Percentiles rank a stretch among this genome's conserved stretches.
These are phyloP conservation scores for Zaprionus camerounensis DNA, from an alignment of 1,140 invertebrate genomes.

Conservation along the genomic window DNA sequence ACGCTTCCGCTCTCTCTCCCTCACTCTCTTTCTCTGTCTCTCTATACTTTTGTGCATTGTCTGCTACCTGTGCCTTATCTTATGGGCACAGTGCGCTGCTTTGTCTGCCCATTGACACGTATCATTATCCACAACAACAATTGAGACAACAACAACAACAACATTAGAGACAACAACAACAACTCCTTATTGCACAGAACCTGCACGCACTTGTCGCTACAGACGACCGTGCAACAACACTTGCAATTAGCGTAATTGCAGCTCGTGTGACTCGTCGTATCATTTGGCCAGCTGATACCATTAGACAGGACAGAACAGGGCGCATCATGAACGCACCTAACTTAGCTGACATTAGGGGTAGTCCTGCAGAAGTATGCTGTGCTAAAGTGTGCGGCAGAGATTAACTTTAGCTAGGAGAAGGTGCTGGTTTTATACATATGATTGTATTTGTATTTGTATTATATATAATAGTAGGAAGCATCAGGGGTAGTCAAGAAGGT, in stretches of 20 bases:
- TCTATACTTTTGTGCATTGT: slow-evolving; percentile 12
- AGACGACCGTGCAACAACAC: slow-evolving; percentile 24
- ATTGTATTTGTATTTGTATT: background rate
- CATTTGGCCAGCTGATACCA: background rate
- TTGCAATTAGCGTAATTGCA: slow-evolving; percentile 72
- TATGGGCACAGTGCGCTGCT: slow-evolving; percentile 30
- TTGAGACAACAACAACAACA: slow-evolving; percentile 12
- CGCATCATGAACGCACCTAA: background rate
- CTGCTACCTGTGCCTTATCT: slow-evolving; percentile 39
- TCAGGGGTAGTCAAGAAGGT: background rate
- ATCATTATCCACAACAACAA: slow-evolving; percentile 35
- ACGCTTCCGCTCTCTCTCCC: slow-evolving; percentile 1
- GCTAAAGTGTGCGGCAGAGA: background rate
- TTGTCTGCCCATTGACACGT: slow-evolving; percentile 49
- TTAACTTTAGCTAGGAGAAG: too few relatives aligned
- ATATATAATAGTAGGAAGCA: too few relatives aligned
- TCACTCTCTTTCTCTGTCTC: background rate
- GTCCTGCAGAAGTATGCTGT: background rate
- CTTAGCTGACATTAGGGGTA: background rate
- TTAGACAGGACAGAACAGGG: background rate
- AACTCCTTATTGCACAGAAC: background rate
- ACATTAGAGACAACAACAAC: background rate
- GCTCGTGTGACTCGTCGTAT: slow-evolving; percentile 2
- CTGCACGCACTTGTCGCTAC: slow-evolving; percentile 26
- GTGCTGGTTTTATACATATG: background rate